phyloP scores from a whole-genome alignment of 1,140 invertebrate species.

The Ephestia elutella region DNA sequence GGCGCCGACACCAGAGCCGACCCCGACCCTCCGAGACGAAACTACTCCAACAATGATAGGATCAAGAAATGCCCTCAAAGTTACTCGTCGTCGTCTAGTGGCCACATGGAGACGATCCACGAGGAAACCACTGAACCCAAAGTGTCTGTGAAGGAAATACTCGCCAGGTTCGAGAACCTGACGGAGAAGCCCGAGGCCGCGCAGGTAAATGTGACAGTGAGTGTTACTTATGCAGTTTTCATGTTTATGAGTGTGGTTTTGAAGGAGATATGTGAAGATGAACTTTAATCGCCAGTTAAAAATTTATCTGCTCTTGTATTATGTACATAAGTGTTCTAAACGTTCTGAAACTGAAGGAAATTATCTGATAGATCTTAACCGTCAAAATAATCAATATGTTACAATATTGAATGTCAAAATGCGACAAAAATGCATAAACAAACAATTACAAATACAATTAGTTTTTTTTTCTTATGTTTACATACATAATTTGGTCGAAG shows the following conservation, averaged over 20 bases:
- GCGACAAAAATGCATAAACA: too few species aligned
- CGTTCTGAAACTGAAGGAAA: too few species aligned
- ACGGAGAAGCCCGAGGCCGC: conserved; percentile 62
- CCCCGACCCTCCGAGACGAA: conserved; percentile 40
- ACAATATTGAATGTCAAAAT: too few species aligned
- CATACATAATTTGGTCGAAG: too few species aligned
- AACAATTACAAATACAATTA: too few species aligned
- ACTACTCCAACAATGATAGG: conserved; percentile 26
- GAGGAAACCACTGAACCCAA: conserved; percentile 84
- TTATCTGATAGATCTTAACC: too few species aligned
- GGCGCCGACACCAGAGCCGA: conserved; percentile 63
- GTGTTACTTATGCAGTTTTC: conserved; percentile 8
- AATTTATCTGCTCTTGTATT: too few species aligned
- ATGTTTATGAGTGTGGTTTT: conserved; percentile 5
- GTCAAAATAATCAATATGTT: too few species aligned
- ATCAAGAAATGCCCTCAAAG: conserved; percentile 66
- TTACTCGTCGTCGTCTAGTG: conserved; percentile 76
- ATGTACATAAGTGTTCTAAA: neutral
- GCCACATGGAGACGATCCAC: conserved; percentile 86
- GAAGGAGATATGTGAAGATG: neutral
- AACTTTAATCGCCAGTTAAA: neutral
- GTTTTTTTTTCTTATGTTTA: neutral
- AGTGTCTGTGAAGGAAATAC: conserved; percentile 85
- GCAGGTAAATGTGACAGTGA: conserved; percentile 37
- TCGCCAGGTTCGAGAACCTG: conserved; percentile 86